Percentiles rank a stretch among this genome's conserved stretches.
phyloP scores from a whole-genome alignment of 2,797 vertebrate genomes.

The Orientallactaga sibirica region DNA sequence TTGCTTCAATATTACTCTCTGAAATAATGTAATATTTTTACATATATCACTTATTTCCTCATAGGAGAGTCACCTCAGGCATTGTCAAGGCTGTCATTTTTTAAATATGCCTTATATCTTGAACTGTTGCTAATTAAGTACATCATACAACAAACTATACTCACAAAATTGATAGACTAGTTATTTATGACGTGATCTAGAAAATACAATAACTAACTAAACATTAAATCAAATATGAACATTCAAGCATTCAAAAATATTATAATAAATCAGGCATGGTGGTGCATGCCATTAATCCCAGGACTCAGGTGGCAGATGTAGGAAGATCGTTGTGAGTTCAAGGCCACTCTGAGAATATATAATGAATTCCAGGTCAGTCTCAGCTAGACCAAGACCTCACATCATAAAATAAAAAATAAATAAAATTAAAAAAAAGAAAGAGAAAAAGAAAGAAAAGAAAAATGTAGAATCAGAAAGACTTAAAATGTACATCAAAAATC shows the following conservation, averaged over 20 bases:
- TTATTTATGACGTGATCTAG: not conserved
- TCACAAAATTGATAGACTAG: not conserved
- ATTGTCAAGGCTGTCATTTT: not conserved
- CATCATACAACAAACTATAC: not conserved
- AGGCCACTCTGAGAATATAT: no score
- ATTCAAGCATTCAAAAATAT: conserved; percentile 5
- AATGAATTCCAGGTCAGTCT: no score
- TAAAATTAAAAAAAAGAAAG: no score
- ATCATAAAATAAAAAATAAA: no score
- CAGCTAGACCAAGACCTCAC: no score
- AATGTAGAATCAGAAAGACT: not conserved
- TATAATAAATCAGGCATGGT: no score
- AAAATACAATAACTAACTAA: not conserved
- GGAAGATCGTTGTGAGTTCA: no score
- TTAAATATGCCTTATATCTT: not conserved
- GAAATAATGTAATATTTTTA: not conserved
- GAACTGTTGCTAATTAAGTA: not conserved
- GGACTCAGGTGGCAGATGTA: not conserved
- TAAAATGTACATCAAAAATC: not conserved
- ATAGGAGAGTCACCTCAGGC: not conserved
- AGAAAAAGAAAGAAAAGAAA: no score
- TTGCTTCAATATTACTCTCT: not conserved
- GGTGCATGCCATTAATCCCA: no score
- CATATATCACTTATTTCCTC: not conserved
- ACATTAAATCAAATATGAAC: not conserved